Evolutionary conservation across 2,113 vertebrate species (phyloP).

Genomic region (Lota lota): DNA sequence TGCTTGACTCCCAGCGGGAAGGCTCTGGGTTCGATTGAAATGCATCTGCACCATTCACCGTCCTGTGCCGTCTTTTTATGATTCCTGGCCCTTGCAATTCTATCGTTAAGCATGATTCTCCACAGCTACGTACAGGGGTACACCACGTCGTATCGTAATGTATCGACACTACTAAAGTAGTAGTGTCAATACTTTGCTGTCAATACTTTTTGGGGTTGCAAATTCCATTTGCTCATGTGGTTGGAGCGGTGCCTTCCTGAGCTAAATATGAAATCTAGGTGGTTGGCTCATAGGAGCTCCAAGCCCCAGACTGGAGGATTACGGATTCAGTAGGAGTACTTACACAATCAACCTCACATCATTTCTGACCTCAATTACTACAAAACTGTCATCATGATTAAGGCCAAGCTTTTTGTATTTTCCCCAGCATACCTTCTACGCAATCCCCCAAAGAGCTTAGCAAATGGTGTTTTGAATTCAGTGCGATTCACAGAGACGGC

Average conservation of each 20-base stretch:
- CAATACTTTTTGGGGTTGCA: too few species aligned
- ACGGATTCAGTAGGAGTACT: slow-evolving; percentile 2
- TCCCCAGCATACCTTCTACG: slow-evolving; percentile 1
- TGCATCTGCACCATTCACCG: too few species aligned
- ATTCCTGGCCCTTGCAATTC: too few species aligned
- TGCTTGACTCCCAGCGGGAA: too few species aligned
- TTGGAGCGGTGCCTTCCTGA: neutral
- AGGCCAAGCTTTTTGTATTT: slow-evolving; percentile 16
- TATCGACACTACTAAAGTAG: too few species aligned
- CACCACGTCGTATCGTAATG: too few species aligned
- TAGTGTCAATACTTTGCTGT: too few species aligned
- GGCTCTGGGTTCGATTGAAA: too few species aligned
- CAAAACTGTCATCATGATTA: slow-evolving; percentile 17
- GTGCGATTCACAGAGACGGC: neutral
- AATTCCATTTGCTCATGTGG: too few species aligned
- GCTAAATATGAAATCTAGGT: slow-evolving; percentile 1
- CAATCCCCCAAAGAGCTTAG: neutral
- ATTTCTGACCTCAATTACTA: slow-evolving; percentile 22
- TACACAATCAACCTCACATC: slow-evolving; percentile 4
- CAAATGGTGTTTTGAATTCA: slow-evolving; percentile 5
- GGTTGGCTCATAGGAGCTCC: neutral
- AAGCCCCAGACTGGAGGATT: slow-evolving; percentile 4
- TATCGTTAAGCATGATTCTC: too few species aligned
- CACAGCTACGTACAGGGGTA: too few species aligned
- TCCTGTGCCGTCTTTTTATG: too few species aligned